Evolutionary conservation across 2,113 vertebrate genomes (phyloP), one percentile per base, ranked within the genome.

Genomic region (Nothobranchius kuhntae): DNA sequence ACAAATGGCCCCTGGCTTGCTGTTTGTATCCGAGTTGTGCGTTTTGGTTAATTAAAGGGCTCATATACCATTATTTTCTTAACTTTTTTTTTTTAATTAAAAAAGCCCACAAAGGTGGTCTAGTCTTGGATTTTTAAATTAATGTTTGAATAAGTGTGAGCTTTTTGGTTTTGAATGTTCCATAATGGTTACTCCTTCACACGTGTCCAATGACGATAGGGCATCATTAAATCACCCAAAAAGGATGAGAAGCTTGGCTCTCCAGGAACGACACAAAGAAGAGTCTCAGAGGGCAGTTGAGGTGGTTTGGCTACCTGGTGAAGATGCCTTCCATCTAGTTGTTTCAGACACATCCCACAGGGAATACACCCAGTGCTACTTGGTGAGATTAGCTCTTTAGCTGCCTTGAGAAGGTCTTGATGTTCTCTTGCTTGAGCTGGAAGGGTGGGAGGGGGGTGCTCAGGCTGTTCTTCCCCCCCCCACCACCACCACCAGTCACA

Each of bases 1-100:
- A 54, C 17, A 73, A 73, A 77, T 80, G 65, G 75, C 67, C 72
- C 67, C 21, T 21, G 21, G 21, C 21, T 73, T 71, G 30, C 12
- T 51, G 4, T 26, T 30, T 2, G 65, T 46, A 3, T 56, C 21
- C 40, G 30, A 6, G 9, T 66, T n/a, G 48, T 21, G 4, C 24
- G 2, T 24, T 17, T 58, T 9, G 13, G 3, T 46, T 1, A 13
- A 14, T 10, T 50, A 50, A 15, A 50, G n/a, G n/a, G 4, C n/a
- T 40, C 3, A 11, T 17, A 48, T 46, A 9, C 15, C 21, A 26
- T 46, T 60, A 15, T 21, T 1, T 21, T 62, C 26, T 38, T 17
- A 12, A 15, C 30, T 30, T 9, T 2, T 11, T 62, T 62, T 36
- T 9, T 40, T 21, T n/a, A n/a, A 17, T 11, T 3, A 40, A 40